Evolutionary conservation across 2,113 vertebrate genomes (phyloP).

Genomic region (Emydocephalus ijimae): DNA sequence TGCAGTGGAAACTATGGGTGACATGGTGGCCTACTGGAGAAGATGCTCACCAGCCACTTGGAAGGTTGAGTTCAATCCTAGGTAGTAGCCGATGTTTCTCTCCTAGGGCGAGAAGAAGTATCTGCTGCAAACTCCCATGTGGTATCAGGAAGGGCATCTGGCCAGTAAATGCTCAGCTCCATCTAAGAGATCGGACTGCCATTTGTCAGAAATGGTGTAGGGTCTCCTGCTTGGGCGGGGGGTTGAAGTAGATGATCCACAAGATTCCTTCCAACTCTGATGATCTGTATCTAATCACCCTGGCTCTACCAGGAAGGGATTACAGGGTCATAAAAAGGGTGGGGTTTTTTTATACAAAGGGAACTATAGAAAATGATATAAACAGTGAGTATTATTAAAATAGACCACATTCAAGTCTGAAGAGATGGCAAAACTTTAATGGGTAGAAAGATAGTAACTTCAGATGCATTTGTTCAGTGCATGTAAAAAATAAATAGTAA

Average conservation of each 20-base stretch:
- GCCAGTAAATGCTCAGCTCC: background rate
- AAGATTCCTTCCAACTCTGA: no score
- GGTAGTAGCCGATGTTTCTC: background rate
- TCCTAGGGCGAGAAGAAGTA: background rate
- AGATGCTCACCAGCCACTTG: background rate
- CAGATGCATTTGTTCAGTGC: slow-evolving; percentile 65
- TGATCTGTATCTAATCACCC: background rate
- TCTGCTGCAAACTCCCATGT: background rate
- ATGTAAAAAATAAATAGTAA: slow-evolving; percentile 80
- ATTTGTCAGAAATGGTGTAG: no score
- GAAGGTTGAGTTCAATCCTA: background rate
- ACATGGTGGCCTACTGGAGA: background rate
- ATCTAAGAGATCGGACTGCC: background rate
- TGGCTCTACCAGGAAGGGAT: background rate
- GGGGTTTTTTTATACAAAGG: background rate
- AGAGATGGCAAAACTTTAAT: slow-evolving; percentile 72
- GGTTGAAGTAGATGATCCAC: no score
- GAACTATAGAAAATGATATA: no score
- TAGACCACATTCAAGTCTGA: rapidly evolving
- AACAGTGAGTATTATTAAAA: background rate
- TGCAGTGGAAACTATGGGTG: background rate
- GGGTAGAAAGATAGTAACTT: slow-evolving; percentile 70
- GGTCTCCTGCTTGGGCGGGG: no score
- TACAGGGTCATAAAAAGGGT: background rate
- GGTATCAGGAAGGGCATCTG: background rate